A percentile compares a stretch with the other conserved stretches of the same genome.
phyloP scores from a whole-genome alignment of 2,888 invertebrate species.

The Polydrusus pterygomalis region DNA sequence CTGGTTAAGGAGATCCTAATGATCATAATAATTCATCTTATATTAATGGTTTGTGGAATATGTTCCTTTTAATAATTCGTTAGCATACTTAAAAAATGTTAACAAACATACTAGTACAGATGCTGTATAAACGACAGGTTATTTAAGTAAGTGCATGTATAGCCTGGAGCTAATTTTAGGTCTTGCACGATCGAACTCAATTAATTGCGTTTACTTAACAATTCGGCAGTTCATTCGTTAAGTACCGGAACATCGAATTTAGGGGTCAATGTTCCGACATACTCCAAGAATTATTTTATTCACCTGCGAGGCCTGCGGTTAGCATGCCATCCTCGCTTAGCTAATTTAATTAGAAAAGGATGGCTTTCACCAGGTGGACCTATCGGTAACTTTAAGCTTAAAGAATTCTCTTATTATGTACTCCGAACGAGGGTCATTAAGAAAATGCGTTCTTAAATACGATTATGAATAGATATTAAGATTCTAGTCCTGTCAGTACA shows the following conservation, averaged over 20 bases:
- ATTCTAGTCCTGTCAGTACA: constrained; percentile 49
- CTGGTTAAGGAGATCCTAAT: no score
- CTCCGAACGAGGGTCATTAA: constrained; percentile 34
- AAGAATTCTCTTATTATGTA: no score
- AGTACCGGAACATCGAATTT: constrained; percentile 53
- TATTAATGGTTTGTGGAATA: no score
- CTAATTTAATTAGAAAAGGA: constrained; percentile 2
- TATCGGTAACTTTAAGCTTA: no score
- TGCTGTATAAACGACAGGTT: constrained; percentile 16
- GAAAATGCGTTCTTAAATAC: constrained; percentile 44
- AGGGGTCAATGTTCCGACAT: constrained; percentile 51
- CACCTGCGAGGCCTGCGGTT: neutral
- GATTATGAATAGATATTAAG: constrained; percentile 46
- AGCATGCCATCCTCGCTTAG: neutral
- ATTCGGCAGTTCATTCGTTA: constrained; percentile 49
- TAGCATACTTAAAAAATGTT: neutral
- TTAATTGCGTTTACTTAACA: constrained; percentile 53
- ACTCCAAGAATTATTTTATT: constrained; percentile 24
- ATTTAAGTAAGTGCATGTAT: constrained; percentile 39
- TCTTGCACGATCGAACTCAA: constrained; percentile 46
- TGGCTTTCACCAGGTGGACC: no score
- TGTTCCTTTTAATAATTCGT: no score
- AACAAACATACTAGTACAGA: constrained; percentile 13
- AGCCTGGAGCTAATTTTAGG: constrained; percentile 25
- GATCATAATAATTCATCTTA: no score